Percentiles rank a stretch among this genome's conserved stretches.
phyloP scores from a whole-genome alignment of 1,140 invertebrate species.

The Drosophila murphyi region DNA sequence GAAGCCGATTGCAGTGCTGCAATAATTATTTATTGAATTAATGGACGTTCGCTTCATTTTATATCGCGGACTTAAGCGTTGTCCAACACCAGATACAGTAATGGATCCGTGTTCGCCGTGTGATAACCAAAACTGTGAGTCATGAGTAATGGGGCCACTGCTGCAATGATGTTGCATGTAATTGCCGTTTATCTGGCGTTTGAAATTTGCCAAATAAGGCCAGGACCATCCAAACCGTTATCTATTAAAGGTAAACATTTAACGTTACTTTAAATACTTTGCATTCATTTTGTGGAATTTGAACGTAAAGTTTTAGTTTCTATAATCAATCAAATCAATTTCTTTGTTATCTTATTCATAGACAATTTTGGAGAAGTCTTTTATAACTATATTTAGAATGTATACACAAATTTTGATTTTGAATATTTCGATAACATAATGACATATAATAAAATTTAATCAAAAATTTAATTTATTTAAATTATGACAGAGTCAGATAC shows the following conservation, averaged over 20 bases:
- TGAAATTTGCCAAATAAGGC: conserved; percentile 42
- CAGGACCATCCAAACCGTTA: not conserved
- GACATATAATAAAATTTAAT: too few relatives aligned
- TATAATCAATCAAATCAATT: too few relatives aligned
- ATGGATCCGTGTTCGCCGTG: conserved; percentile 54
- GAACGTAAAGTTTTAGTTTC: too few relatives aligned
- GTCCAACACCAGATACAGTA: conserved; percentile 69
- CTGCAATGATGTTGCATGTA: conserved; percentile 41
- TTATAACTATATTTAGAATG: too few relatives aligned
- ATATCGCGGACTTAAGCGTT: conserved; percentile 68
- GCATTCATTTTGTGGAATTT: too few relatives aligned
- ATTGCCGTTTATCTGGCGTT: conserved; percentile 62
- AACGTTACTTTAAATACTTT: not conserved
- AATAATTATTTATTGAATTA: conserved; percentile 82
- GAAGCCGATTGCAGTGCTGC: conserved; percentile 3
- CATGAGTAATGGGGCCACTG: conserved; percentile 8
- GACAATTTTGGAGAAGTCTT: not conserved
- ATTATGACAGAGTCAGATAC: too few relatives aligned
- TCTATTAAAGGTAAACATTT: not conserved
- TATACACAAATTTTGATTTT: too few relatives aligned
- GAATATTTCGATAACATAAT: too few relatives aligned
- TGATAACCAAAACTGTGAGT: conserved; percentile 13
- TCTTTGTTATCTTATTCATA: not conserved
- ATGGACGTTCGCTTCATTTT: conserved; percentile 61
- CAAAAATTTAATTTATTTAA: too few relatives aligned